A percentile compares a stretch with the other conserved stretches of the same genome.
Evolutionary conservation across 1,140 invertebrate genomes (phyloP).

Genomic region (Conus ventricosus): DNA sequence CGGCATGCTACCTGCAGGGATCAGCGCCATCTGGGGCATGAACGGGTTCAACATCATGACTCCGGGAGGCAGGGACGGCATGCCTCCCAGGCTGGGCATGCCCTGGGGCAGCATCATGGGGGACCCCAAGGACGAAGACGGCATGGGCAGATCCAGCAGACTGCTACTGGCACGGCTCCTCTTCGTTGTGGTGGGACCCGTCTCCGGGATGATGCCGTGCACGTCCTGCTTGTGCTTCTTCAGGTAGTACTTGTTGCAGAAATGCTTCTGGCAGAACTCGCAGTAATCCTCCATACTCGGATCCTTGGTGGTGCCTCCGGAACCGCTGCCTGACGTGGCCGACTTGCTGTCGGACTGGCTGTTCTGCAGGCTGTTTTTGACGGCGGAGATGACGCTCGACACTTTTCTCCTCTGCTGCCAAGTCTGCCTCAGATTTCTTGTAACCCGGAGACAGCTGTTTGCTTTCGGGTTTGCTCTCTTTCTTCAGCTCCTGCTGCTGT

Average conservation of each 20-base stretch:
- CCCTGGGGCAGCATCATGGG: conserved; percentile 66
- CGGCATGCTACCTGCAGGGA: conserved; percentile 62
- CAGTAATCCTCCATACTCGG: conserved; percentile 72
- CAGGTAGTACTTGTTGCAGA: conserved; percentile 78
- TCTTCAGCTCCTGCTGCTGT: conserved; percentile 5
- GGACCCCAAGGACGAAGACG: conserved; percentile 52
- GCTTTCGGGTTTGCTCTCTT: conserved; percentile 32
- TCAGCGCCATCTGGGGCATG: conserved; percentile 67
- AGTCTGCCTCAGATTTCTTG: conserved; percentile 18
- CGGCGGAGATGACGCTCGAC: conserved; percentile 29
- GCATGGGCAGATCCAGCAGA: conserved; percentile 50
- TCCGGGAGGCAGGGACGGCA: conserved; percentile 58
- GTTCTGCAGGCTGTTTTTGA: conserved; percentile 29
- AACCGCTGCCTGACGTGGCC: conserved; percentile 28
- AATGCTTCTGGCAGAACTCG: conserved; percentile 75
- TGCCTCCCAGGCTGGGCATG: conserved; percentile 62
- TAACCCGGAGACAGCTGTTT: not conserved
- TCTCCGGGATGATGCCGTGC: conserved; percentile 76
- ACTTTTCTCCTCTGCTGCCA: conserved; percentile 25
- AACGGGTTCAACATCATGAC: conserved; percentile 74
- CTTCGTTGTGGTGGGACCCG: conserved; percentile 59
- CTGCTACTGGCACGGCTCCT: conserved; percentile 44
- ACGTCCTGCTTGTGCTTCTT: conserved; percentile 80
- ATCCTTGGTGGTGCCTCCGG: conserved; percentile 44
- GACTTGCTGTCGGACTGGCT: conserved; percentile 18